These are phyloP conservation scores for Donacobius atricapilla DNA, from an alignment of 2,113 vertebrate species.

Conservation along the genomic window DNA sequence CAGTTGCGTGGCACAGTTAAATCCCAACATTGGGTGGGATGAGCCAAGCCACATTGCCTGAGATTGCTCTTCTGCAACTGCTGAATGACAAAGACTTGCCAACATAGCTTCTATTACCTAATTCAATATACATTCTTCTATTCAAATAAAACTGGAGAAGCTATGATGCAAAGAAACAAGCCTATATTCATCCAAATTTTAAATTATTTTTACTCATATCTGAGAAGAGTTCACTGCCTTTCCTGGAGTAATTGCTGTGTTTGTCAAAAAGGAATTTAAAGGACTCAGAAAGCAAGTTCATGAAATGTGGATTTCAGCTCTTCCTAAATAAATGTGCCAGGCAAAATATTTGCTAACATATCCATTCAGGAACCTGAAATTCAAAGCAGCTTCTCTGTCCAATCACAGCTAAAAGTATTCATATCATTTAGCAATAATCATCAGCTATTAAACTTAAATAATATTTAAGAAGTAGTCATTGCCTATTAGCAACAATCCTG, in stretches of 20 bases:
- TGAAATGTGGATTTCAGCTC: neutral
- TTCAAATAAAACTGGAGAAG: slow-evolving; percentile 7
- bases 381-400: neutral
- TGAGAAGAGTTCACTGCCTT: neutral
- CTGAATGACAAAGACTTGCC: neutral
- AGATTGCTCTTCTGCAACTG: neutral
- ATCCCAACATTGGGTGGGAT: neutral
- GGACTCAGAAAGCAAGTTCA: neutral
- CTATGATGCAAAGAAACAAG: slow-evolving; percentile 7
- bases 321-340: neutral
- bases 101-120: neutral
- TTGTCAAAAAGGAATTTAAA: neutral
- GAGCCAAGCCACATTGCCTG: neutral
- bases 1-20: neutral
- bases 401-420: neutral
- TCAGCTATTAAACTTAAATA: slow-evolving; percentile 13
- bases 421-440: neutral
- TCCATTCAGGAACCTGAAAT: neutral
- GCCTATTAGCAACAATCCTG: neutral
- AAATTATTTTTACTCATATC: slow-evolving; percentile 5
- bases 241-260: neutral
- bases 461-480: slow-evolving; percentile 21
- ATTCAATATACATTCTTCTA: neutral
- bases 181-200: neutral
- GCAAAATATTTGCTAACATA: neutral